phyloP scores from a whole-genome alignment of 1,140 invertebrate genomes.

The Panulirus ornatus region DNA sequence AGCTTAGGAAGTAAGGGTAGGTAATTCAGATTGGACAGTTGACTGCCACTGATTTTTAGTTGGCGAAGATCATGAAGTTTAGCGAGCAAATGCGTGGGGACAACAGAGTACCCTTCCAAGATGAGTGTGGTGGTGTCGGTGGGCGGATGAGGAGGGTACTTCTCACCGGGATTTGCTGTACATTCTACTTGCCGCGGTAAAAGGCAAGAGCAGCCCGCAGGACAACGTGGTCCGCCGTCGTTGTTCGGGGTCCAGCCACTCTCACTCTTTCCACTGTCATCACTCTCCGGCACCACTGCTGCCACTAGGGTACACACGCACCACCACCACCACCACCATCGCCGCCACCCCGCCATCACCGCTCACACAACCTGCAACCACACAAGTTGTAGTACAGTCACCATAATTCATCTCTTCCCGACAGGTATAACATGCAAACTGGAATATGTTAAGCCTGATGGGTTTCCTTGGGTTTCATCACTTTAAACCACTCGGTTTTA shows the following conservation, averaged over 20 bases:
- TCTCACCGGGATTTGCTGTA: constrained; percentile 1
- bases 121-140: constrained; percentile 45
- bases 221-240: neutral
- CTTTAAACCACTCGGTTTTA: no score
- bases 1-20: constrained; percentile 49
- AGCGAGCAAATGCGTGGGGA: constrained; percentile 46
- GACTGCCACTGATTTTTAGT: constrained; percentile 43
- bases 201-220: constrained; percentile 37
- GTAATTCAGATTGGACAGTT: constrained; percentile 3
- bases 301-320: neutral
- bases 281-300: constrained; percentile 60
- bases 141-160: constrained; percentile 49
- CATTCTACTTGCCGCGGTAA: constrained; percentile 37
- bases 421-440: no score
- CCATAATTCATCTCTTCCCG: no score
- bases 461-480: no score
- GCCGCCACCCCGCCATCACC: constrained; percentile 58
- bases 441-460: no score
- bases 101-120: constrained; percentile 30
- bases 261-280: neutral
- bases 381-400: neutral
- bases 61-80: constrained; percentile 39
- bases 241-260: neutral
- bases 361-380: constrained; percentile 55
- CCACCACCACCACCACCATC: constrained; percentile 52